Conservation (phyloP, 2,113 vertebrate genomes). For the Cephalopterus ornatus region DNA sequence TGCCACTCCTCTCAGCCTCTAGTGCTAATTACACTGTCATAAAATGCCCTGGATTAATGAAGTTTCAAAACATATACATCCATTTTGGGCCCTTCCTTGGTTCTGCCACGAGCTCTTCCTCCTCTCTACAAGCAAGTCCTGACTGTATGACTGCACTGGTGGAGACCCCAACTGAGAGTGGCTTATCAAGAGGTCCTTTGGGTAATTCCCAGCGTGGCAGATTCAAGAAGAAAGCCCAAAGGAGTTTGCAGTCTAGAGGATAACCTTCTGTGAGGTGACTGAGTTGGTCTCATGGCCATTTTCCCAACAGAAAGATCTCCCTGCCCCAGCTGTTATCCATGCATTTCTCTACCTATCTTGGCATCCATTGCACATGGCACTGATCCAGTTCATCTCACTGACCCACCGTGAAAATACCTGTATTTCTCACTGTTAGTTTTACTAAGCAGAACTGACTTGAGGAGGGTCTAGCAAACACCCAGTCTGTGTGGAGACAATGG, state of each 20-base stretch:
- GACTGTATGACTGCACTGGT: background rate
- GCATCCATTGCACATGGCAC: accelerated
- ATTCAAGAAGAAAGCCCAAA: background rate
- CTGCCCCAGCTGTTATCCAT: background rate
- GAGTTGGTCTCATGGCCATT: background rate
- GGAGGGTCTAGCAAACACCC: background rate
- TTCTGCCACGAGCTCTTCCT: background rate
- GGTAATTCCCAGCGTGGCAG: background rate
- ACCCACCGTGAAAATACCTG: background rate
- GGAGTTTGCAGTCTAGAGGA: background rate
- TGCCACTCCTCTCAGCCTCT: constrained; percentile 41
- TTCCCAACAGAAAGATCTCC: background rate
- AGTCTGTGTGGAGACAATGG: background rate
- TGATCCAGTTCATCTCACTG: background rate
- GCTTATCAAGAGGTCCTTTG: background rate
- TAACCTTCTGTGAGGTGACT: background rate
- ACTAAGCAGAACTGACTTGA: background rate
- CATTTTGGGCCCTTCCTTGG: background rate
- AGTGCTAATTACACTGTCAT: constrained; percentile 28
- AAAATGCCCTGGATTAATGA: constrained; percentile 35
- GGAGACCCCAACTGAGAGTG: background rate
- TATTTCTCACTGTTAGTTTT: background rate
- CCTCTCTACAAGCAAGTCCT: background rate
- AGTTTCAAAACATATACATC: background rate
- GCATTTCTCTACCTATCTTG: background rate